Percentiles rank a stretch among this genome's conserved stretches.
Evolutionary conservation across 1,140 invertebrate species (phyloP).

Genomic region (Patella vulgata): DNA sequence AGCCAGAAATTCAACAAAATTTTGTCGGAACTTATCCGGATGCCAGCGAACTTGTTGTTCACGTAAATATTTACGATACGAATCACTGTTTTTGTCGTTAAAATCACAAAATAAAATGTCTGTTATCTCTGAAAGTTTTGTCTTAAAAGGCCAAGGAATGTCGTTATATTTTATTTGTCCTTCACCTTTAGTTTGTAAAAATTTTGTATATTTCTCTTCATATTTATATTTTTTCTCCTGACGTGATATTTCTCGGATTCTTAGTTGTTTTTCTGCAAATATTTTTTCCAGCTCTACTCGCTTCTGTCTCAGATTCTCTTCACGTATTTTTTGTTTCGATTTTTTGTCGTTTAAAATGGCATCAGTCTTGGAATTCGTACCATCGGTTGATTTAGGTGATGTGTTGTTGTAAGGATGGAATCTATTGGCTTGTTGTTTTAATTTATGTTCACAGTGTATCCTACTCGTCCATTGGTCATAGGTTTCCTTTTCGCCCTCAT

Average conservation of each 20-base stretch:
- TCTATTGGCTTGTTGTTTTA: slow-evolving; percentile 12
- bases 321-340: slow-evolving; percentile 14
- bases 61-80: slow-evolving; percentile 49
- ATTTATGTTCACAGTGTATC: slow-evolving; percentile 30
- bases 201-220: slow-evolving; percentile 29
- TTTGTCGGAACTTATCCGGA: slow-evolving; percentile 61
- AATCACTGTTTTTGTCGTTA: slow-evolving; percentile 16
- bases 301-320: slow-evolving; percentile 17
- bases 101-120: slow-evolving; percentile 47
- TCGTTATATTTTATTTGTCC: slow-evolving; percentile 36
- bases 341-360: not conserved
- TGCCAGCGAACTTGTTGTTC: slow-evolving; percentile 58
- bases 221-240: slow-evolving; percentile 34
- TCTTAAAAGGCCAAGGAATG: slow-evolving; percentile 54
- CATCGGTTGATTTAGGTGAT: not conserved
- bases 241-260: slow-evolving; percentile 17
- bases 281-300: slow-evolving; percentile 36
- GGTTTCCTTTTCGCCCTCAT: slow-evolving; percentile 28
- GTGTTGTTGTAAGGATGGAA: not conserved
- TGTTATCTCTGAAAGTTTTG: slow-evolving; percentile 25
- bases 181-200: slow-evolving; percentile 13
- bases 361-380: slow-evolving; percentile 7
- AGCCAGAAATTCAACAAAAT: slow-evolving; percentile 43
- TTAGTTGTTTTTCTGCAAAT: slow-evolving; percentile 36
- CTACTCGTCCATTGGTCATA: slow-evolving; percentile 47